Percentiles rank a stretch among this genome's conserved stretches.
Conservation (phyloP, 2,888 invertebrate species). For the Steinernema carpocapsae region DNA sequence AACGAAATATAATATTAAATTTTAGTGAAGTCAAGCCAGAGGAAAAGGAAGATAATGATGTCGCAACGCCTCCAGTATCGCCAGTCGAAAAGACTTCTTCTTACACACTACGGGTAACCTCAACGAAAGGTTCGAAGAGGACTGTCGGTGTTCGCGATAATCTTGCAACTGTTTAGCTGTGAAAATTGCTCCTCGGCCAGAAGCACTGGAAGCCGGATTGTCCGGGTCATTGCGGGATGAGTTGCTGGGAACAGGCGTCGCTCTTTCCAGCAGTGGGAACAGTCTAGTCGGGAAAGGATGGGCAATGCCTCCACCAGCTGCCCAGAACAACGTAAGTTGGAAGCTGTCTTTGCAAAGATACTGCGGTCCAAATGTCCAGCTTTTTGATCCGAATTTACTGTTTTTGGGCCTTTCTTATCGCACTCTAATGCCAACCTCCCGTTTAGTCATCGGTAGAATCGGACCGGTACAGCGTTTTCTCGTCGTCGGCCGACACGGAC, state of each 20-base stretch:
- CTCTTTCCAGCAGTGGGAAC: slow-evolving; percentile 39
- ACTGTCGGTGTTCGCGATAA: not conserved
- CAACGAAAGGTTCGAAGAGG: not conserved
- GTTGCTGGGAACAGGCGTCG: slow-evolving; percentile 40
- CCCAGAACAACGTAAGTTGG: slow-evolving; percentile 11
- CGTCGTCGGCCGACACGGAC: slow-evolving; percentile 41
- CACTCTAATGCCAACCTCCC: not conserved
- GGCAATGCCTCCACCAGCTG: slow-evolving; percentile 33
- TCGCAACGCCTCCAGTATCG: slow-evolving; percentile 2
- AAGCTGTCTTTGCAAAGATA: too few relatives aligned
- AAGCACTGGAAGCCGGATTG: slow-evolving; percentile 1
- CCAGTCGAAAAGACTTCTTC: not conserved
- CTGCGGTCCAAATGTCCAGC: too few relatives aligned
- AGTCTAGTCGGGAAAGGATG: slow-evolving; percentile 44
- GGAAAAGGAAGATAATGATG: not conserved
- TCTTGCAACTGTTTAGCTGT: slow-evolving; percentile 22
- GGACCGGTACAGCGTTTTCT: slow-evolving; percentile 26
- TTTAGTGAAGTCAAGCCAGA: not conserved
- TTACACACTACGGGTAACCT: not conserved
- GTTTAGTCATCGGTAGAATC: slow-evolving; percentile 13
- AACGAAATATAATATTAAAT: not conserved
- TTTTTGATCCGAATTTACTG: too few relatives aligned
- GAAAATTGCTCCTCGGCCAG: not conserved
- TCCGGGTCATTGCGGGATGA: slow-evolving; percentile 56
- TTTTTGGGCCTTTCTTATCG: too few relatives aligned